phyloP scores from a whole-genome alignment of 2,888 invertebrate genomes.

The Ganaspis brasiliensis region DNA sequence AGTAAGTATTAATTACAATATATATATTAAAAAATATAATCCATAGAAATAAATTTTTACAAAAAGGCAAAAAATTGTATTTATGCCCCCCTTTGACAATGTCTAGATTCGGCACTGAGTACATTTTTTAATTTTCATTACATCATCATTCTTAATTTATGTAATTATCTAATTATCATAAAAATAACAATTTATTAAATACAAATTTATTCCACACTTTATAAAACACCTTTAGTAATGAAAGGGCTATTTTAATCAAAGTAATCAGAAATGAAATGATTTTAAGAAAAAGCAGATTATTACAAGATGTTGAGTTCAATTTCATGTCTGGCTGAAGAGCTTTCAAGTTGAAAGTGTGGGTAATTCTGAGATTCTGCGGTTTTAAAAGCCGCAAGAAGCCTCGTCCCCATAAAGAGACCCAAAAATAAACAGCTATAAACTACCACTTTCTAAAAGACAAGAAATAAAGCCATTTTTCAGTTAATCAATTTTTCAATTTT shows the following conservation, averaged over 20 bases:
- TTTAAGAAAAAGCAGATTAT: constrained; percentile 17
- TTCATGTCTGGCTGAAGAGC: constrained; percentile 4
- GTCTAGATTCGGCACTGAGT: no score
- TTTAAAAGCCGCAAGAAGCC: constrained; percentile 17
- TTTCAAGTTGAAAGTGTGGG: constrained; percentile 27
- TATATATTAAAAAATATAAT: no score
- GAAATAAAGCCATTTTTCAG: neutral
- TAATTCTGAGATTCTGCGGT: constrained; percentile 24
- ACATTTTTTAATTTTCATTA: no score
- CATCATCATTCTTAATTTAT: no score
- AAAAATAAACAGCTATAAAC: constrained; percentile 34
- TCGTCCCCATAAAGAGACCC: constrained; percentile 25
- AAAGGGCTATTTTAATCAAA: neutral
- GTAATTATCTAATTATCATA: no score
- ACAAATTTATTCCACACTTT: no score
- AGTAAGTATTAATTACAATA: constrained; percentile 57
- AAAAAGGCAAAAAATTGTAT: no score
- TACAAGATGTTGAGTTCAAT: constrained; percentile 23
- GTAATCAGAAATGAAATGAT: constrained; percentile 19
- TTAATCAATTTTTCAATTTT: constrained; percentile 6
- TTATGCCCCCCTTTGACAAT: no score
- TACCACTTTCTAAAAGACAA: constrained; percentile 8
- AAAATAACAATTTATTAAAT: no score
- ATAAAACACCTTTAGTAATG: no score
- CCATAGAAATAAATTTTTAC: no score